Evolutionary conservation across 1,140 invertebrate genomes (phyloP).

Genomic region (Archivesica marissinica): DNA sequence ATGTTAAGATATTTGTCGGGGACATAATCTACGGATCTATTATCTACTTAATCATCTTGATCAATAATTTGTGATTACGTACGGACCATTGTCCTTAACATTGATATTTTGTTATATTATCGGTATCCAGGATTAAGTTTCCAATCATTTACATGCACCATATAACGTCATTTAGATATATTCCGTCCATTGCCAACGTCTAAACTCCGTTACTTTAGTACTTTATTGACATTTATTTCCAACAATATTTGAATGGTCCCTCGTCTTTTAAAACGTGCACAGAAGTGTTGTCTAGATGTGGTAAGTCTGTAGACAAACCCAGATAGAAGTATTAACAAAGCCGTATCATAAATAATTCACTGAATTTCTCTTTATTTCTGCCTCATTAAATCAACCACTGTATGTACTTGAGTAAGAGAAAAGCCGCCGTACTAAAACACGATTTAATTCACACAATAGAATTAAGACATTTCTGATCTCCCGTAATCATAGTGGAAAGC

Average conservation of each 20-base stretch:
- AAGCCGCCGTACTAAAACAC: not conserved
- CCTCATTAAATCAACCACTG: not conserved
- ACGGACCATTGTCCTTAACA: not conserved
- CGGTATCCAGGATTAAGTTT: not conserved
- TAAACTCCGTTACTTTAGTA: too few species aligned
- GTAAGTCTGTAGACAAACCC: too few species aligned
- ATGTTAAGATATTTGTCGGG: too few species aligned
- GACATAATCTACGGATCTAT: not conserved
- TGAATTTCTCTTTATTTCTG: not conserved
- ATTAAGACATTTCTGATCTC: not conserved
- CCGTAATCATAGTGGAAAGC: not conserved
- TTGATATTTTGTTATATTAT: not conserved
- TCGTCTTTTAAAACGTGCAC: too few species aligned
- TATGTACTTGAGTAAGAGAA: not conserved
- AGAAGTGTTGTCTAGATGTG: too few species aligned
- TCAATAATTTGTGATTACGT: not conserved
- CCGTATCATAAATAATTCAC: slow-evolving; percentile 12
- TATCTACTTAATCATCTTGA: slow-evolving; percentile 5
- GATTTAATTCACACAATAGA: slow-evolving; percentile 31
- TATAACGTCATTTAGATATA: not conserved
- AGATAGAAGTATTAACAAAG: too few species aligned
- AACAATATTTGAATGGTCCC: too few species aligned
- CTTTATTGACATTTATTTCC: too few species aligned
- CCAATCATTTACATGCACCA: not conserved
- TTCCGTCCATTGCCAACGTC: too few species aligned